Percentiles rank a stretch among this genome's conserved stretches.
phyloP scores from a whole-genome alignment of 2,113 vertebrate genomes.

The Axis porcinus region DNA sequence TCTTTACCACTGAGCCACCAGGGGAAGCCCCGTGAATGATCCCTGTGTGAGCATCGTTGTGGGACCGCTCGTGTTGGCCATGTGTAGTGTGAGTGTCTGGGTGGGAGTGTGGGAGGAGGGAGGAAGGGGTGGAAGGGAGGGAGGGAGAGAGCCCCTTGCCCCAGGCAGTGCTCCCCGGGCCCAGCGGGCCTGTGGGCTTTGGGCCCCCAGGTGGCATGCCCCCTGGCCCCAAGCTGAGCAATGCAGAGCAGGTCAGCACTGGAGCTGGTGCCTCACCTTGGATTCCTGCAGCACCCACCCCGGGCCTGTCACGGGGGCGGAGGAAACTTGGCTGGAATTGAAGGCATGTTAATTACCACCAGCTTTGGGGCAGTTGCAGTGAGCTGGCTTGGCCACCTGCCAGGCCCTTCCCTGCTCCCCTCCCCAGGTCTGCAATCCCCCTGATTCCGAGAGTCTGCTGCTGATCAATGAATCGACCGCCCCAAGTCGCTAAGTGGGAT shows the following conservation, averaged over 20 bases:
- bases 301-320: neutral
- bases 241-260: neutral
- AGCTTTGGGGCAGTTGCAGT: neutral
- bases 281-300: neutral
- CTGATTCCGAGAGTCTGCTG: neutral
- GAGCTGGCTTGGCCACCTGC: neutral
- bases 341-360: neutral
- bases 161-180: neutral
- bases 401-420: neutral
- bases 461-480: neutral
- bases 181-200: neutral
- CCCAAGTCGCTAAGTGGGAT: neutral
- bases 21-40: neutral
- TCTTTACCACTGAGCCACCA: neutral
- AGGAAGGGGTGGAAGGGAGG: neutral
- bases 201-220: neutral
- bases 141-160: neutral
- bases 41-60: neutral
- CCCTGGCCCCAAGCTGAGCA: neutral
- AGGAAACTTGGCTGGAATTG: neutral
- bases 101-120: neutral
- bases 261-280: neutral
- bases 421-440: neutral
- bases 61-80: neutral
- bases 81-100: neutral